Conservation (phyloP, 2,888 invertebrate species). For the Sylvicola cinctus region DNA sequence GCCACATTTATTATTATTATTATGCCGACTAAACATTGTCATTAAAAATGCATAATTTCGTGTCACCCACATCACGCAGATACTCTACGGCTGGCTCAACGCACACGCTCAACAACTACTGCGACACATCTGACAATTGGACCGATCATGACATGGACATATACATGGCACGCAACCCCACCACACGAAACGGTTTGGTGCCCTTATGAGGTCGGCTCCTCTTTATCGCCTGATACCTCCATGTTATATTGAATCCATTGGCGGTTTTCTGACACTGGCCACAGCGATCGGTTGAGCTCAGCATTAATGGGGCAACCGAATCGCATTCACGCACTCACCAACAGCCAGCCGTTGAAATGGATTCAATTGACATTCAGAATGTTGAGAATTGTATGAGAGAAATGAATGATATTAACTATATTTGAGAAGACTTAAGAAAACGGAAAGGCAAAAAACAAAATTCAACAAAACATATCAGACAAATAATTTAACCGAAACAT, state of each 20-base stretch:
- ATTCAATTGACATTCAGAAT: too few relatives aligned
- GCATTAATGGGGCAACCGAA: too few relatives aligned
- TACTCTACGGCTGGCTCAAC: slow-evolving; percentile 59
- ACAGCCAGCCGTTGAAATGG: too few relatives aligned
- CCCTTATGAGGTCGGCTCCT: slow-evolving; percentile 38
- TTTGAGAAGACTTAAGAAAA: too few relatives aligned
- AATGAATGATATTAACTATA: too few relatives aligned
- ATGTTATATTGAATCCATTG: slow-evolving; percentile 26
- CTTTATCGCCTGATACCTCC: slow-evolving; percentile 22
- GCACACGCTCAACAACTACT: slow-evolving; percentile 64
- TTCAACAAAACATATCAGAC: too few relatives aligned
- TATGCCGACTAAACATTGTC: background rate
- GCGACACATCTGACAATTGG: slow-evolving; percentile 82
- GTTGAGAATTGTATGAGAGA: too few relatives aligned
- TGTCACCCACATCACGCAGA: slow-evolving; percentile 12
- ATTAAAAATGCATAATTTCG: too few relatives aligned
- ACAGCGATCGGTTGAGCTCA: too few relatives aligned
- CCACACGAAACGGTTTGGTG: slow-evolving; percentile 64
- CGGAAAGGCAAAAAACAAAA: too few relatives aligned
- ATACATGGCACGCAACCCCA: slow-evolving; percentile 82
- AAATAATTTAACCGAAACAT: too few relatives aligned
- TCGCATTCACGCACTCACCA: too few relatives aligned
- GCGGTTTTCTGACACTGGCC: slow-evolving; percentile 22
- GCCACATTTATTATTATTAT: background rate
- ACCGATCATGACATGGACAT: slow-evolving; percentile 92